Base-by-base conservation (phyloP, 2,888 invertebrate species). In the Neoitamus cyanurus region DNA sequence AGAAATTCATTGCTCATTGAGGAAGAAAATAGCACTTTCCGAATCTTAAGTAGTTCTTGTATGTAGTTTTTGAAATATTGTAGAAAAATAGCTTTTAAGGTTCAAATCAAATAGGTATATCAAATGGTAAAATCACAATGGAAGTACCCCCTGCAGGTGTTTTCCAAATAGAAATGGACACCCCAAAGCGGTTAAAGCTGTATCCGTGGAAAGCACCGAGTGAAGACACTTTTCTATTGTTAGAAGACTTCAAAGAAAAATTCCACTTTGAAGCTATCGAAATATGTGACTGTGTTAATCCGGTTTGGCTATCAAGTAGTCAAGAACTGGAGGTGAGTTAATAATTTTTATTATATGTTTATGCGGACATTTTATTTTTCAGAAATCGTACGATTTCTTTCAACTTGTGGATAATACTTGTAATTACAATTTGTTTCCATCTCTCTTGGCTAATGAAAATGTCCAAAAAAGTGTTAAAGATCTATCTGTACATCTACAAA, bases 1-100 rank as follows among this genome's bases (percentile, higher is more conserved):
- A 93, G 98, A 87, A 95, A 96, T 88, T 97, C 98, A 90, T 92
- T 99, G 73, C 91, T 98, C 58, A 90, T 95, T 73, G 93, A 94
- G 87, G 90, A 91, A 87, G 89, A 90, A 86, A 87, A 91, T 11
- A 88, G 90, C 34, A 89, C 90, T 20, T 68, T 88, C 9, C 87
- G 92, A 84, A 88, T 93, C 82, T 89, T 93, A 85, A 94, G 93
- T 92, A 93, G 93, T 28, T 92, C 93, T 86, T 91, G 92, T 92
- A 90, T 89, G 68, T 28, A 70, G 11, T 5, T 70, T 15, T 70
- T 30, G 30, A 58, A 58, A 20, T 25, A n/a, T 42, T n/a, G n/a
- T 6, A 9, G 11, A 31, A 70, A 11, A 1, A 70, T 6, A 9
- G 2, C 28, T 70, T 30, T 31, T 31, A 31, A 13, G 4, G 2